phyloP scores from a whole-genome alignment of 2,113 vertebrate genomes.

The Pseudorasbora parva region DNA sequence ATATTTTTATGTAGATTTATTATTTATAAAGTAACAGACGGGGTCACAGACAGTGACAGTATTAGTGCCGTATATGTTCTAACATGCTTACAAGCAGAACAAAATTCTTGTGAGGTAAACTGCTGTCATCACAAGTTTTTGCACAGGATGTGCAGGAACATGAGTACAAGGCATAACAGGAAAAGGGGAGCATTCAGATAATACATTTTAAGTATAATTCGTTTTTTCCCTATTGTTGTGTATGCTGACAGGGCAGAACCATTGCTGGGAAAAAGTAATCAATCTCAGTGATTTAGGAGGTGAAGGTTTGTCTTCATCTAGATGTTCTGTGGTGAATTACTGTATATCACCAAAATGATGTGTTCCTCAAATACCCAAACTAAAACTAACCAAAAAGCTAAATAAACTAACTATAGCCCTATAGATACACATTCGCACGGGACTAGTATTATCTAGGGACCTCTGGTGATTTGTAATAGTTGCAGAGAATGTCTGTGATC shows the following conservation, averaged over 20 bases:
- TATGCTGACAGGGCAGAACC: slow-evolving; percentile 19
- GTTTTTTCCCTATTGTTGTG: background rate
- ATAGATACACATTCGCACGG: too few species aligned
- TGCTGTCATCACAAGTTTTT: slow-evolving; percentile 10
- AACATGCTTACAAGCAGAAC: background rate
- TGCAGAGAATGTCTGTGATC: too few species aligned
- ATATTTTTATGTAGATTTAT: background rate
- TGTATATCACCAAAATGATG: background rate
- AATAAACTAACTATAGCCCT: too few species aligned
- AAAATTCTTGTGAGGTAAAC: background rate
- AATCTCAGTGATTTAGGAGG: background rate
- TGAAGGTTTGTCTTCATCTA: background rate
- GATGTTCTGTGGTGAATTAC: background rate
- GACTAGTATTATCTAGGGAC: too few species aligned
- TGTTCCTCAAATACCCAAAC: background rate
- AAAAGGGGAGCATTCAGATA: background rate
- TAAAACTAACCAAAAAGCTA: background rate
- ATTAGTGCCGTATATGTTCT: background rate
- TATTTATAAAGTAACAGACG: background rate
- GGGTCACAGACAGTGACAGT: background rate
- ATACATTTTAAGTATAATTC: slow-evolving; percentile 10
- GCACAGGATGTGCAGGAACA: background rate
- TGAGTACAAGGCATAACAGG: slow-evolving; percentile 1
- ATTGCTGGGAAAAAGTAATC: slow-evolving; percentile 16
- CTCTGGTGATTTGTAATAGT: too few species aligned